Base-by-base conservation (phyloP, 2,888 invertebrate species). In the Bruchidius siliquastri region DNA sequence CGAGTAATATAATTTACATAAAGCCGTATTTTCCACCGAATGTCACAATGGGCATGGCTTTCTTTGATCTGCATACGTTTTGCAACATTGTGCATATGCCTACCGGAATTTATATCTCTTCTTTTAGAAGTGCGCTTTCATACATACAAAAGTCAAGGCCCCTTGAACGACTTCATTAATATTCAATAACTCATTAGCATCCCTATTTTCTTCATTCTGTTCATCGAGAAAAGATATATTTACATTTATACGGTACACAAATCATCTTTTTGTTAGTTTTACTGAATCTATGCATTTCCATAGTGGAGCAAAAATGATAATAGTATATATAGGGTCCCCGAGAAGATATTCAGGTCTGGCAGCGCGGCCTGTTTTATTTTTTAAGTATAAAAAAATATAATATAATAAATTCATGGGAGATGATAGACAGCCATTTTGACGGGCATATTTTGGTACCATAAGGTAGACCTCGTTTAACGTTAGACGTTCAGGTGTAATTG, bases 91-190 rank as follows among this genome's bases (percentile, higher is more conserved):
- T 73, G 76, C 72, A 76, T 72, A 75, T 75, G 71, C 69, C 67
- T 72, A 49, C 18, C 30, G 21, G 26, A 69, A 73, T 77, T 74
- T 70, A 68, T 71, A 71, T 76, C 74, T 49, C 76, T 76, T 75
- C 77, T 76, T 76, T 76, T 73, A 73, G 72, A 71, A 72, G 69
- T 68, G 72, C 72, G 72, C 49, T 72, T 74, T 71, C 73, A 76
- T 73, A 76, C 75, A 75, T 71, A 70, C 72, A 74, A 78, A 78
- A 78, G 77, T 77, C 77, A 77, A 78, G 76, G 78, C 49, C 72
- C 72, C 67, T 70, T 72, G 70, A 75, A 68, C 68, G 70, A 66
- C 30, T 70, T 49, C 21, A 67, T 71, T 71, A 21, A 73, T 66
- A 72, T 73, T 70, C 72, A 70, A 30, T 66, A 70, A 67, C 66